Conservation (phyloP, 1,140 invertebrate species). For the Tetramorium parvispinum region DNA sequence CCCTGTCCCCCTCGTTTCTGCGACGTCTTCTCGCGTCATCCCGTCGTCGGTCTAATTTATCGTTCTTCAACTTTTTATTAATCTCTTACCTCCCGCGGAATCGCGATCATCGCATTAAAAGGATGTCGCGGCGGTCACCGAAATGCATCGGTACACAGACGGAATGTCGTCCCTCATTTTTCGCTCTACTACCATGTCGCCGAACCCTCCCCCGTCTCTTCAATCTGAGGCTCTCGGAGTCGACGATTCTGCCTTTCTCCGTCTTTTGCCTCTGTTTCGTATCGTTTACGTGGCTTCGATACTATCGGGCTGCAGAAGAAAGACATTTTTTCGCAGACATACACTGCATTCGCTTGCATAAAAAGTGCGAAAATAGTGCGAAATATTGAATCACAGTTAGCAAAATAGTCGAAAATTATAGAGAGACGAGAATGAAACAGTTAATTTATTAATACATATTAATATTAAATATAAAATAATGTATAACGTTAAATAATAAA, state of each 20-base stretch:
- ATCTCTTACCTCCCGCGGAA: slow-evolving; percentile 83
- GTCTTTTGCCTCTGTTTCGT: slow-evolving; percentile 23
- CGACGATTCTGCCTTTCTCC: slow-evolving; percentile 23
- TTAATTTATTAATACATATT: neutral
- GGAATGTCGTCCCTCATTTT: slow-evolving; percentile 78
- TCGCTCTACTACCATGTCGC: slow-evolving; percentile 59
- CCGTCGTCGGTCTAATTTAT: slow-evolving; percentile 84
- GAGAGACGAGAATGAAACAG: neutral
- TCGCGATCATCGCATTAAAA: slow-evolving; percentile 75
- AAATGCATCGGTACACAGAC: slow-evolving; percentile 74
- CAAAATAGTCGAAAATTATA: neutral
- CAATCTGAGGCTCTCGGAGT: slow-evolving; percentile 19
- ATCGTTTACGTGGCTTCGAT: slow-evolving; percentile 55
- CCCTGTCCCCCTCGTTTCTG: neutral
- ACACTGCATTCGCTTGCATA: slow-evolving; percentile 9
- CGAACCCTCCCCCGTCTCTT: slow-evolving; percentile 44
- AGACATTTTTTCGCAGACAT: slow-evolving; percentile 72
- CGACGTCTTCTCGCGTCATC: slow-evolving; percentile 66
- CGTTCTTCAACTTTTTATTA: slow-evolving; percentile 85
- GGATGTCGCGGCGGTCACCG: slow-evolving; percentile 67
- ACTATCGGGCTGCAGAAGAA: slow-evolving; percentile 70
- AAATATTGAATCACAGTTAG: neutral
- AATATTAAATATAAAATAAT: no score
- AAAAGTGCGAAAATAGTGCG: slow-evolving; percentile 17
- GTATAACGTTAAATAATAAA: neutral